Evolutionary conservation across 2,888 invertebrate genomes (phyloP), one percentile per base, ranked within the genome.

Genomic region (Druceiella hillmani): DNA sequence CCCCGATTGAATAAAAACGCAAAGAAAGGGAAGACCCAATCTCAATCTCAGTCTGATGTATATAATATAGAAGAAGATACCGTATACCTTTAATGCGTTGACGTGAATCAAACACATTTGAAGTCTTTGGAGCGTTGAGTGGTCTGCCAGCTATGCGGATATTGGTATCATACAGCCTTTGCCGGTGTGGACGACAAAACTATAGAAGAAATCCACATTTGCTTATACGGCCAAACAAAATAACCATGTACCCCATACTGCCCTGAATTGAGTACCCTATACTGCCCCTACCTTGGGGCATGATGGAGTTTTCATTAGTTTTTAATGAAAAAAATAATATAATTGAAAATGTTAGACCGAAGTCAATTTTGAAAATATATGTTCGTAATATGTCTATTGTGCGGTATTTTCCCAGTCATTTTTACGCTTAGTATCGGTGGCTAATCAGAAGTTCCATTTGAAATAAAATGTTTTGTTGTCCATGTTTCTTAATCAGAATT

Each of bases 141-240:
- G 12, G 27, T 11, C 16, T 41, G 44, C 32, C 34, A 41, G 33
- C 41, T 41, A 26, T 41, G 41, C 30, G 41, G 34, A 20, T 28
- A 24, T 12, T 41, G 37, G 46, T 40, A 44, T 31, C 48, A 48
- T 34, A 46, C 36, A 27, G 47, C 45, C 17, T 50, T 49, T 46
- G 51, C 50, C 28, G 47, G 48, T 31, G 50, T 52, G 7, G 47
- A 49, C 29, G 47, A 52, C 33, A 50, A 36, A 11, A 29, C 49
- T 37, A 3, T n/a, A 16, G 47, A 50, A 42, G 47, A 50, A 45
- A 42, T 48, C 26, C 44, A 39, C 31, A 46, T 47, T 20, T 48
- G 49, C 36, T 12, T 45, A 14, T 46, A 22, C 24, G 42, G 48
- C 45, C 46, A 46, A 16, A 33, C 10, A 17, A 35, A 39, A 36